phyloP scores from a whole-genome alignment of 2,797 vertebrate species.

The Pseudotriccus pelzelni region DNA sequence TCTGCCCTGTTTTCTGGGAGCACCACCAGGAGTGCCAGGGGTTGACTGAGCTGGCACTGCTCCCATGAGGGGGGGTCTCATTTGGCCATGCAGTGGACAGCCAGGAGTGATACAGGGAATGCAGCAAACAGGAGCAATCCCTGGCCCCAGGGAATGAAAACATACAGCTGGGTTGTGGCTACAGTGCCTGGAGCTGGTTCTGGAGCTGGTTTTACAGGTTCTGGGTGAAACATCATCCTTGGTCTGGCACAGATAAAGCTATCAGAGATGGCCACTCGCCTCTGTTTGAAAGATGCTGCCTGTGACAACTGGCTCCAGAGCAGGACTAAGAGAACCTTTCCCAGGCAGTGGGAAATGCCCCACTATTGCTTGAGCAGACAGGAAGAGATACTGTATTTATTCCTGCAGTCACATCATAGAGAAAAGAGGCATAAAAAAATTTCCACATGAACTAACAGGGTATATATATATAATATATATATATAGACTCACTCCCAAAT shows the following conservation, averaged over 20 bases:
- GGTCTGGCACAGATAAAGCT: neutral
- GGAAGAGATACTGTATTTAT: neutral
- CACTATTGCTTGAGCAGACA: neutral
- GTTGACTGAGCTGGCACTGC: neutral
- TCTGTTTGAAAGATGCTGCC: neutral
- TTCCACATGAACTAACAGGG: neutral
- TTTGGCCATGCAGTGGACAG: neutral
- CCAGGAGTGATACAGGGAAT: neutral
- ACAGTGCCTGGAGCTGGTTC: neutral
- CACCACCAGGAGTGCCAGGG: neutral
- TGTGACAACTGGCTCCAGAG: neutral
- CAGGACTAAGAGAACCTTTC: neutral
- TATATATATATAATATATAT: fast-evolving
- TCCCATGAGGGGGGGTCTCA: fast-evolving
- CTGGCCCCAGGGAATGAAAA: neutral
- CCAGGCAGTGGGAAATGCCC: neutral
- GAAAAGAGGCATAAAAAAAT: neutral
- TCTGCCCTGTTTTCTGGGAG: neutral
- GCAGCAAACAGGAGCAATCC: neutral
- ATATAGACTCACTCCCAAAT: neutral
- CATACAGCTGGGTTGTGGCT: neutral
- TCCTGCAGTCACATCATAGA: neutral
- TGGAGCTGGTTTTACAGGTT: neutral
- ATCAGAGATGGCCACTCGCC: neutral
- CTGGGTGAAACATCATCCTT: neutral